Base-by-base conservation (phyloP, 2,888 invertebrate species). In the Tetropium fuscum region DNA sequence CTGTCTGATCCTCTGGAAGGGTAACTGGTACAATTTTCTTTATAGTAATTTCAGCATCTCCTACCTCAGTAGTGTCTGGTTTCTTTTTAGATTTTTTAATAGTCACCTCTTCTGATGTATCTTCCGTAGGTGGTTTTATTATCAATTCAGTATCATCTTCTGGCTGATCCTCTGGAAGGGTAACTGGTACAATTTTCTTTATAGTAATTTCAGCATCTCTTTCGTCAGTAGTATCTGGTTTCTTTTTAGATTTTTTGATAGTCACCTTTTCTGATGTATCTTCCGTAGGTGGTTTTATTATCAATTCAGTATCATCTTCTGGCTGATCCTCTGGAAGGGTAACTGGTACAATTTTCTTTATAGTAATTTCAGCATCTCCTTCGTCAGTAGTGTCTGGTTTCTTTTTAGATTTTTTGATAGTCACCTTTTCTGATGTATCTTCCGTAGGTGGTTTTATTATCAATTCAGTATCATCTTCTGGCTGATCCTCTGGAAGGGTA, bases 301-400 rank as follows among this genome's bases (percentile, higher is more conserved):
- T 67, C 51, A 66, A 68, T 53, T 60, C 18, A 63, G 61, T 53
- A 63, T 68, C 55, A 68, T 63, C 56, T 69, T 63, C 72, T 13
- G 91, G 85, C 1, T 88, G 90, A 20, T 89, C 84, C 7, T 74
- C 86, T 85, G 25, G n/a, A 30, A 3, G 8, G 2, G 66, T 81
- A 80, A 3, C 22, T 22, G 53, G 16, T 57, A 80, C 78, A 64
- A 48, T 66, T 54, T 66, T 67, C 45, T 59, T 69, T 16, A 68
- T 51, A 4, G 59, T 45, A 16, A 61, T 70, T 70, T 64, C 58
- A 22, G 68, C 60, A 47, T 66, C 68, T 43, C 63, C 62, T 64
- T 67, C 60, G 19, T 60, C 68, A 84, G 73, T 57, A 65, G 67
- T 16, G 70, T 72, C 62, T 53, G 70, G 56, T 75, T 78, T 68